Conservation (phyloP, 2,888 invertebrate genomes). For the Apotomis betuletana region DNA sequence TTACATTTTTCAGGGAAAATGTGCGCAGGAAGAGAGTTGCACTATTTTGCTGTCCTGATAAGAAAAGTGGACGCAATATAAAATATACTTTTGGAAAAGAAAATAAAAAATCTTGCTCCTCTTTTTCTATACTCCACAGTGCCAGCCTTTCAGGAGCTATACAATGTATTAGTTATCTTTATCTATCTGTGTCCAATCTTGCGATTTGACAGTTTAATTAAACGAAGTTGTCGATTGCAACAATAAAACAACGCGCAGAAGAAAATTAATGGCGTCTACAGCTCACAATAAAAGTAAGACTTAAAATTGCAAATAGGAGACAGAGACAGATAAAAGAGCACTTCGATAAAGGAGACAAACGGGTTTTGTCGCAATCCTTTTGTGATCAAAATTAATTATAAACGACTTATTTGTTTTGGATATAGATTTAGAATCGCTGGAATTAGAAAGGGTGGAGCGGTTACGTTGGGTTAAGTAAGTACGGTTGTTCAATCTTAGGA, state of each 20-base stretch:
- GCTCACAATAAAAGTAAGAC: conserved; percentile 44
- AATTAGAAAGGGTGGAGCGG: conserved; percentile 27
- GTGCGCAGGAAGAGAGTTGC: no score
- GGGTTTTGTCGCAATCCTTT: conserved; percentile 46
- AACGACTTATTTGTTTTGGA: conserved; percentile 33
- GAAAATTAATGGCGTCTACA: conserved; percentile 40
- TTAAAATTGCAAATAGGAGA: conserved; percentile 43
- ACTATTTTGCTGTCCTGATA: no score
- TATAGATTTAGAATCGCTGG: conserved; percentile 34
- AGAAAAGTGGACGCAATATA: no score
- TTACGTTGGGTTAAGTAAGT: conserved; percentile 30
- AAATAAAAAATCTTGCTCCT: no score
- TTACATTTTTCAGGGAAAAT: no score
- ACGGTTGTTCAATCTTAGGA: conserved; percentile 8
- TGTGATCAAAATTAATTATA: conserved; percentile 53
- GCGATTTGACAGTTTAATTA: conserved; percentile 40
- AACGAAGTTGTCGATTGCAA: conserved; percentile 29
- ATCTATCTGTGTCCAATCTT: conserved; percentile 9
- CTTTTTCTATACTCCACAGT: neutral
- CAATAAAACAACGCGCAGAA: conserved; percentile 33
- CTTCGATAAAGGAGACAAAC: conserved; percentile 55
- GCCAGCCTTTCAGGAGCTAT: neutral
- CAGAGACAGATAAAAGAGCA: conserved; percentile 45
- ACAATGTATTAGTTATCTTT: neutral
- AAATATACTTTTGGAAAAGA: no score